These are phyloP conservation scores for Choloepus didactylus DNA, from an alignment of 2,797 vertebrate genomes.

Conservation along the genomic window DNA sequence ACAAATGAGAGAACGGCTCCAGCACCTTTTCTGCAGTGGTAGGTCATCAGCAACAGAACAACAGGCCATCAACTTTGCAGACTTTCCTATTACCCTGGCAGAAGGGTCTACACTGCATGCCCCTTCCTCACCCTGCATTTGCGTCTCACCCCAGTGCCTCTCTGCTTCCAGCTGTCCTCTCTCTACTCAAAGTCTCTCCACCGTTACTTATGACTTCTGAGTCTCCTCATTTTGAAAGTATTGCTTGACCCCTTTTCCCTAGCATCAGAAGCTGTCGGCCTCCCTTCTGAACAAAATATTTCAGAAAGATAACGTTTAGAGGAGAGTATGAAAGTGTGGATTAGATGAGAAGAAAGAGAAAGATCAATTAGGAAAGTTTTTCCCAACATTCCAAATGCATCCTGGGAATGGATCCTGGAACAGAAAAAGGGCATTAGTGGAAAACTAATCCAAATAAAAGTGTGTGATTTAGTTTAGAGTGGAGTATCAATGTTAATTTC, in stretches of 20 bases:
- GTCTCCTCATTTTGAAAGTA: background rate
- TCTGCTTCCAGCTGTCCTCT: too few relatives aligned
- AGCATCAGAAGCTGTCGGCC: background rate
- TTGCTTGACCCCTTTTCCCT: background rate
- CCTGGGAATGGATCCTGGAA: background rate
- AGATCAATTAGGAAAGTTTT: background rate
- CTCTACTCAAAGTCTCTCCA: background rate
- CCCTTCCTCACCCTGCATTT: background rate
- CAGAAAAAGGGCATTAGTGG: background rate
- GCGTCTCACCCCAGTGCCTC: too few relatives aligned
- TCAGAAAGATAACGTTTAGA: background rate
- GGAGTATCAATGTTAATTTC: background rate
- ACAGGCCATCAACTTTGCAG: background rate
- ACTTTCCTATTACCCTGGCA: background rate
- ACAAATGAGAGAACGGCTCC: background rate
- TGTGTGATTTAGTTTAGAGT: background rate
- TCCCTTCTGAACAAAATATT: background rate
- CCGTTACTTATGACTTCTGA: background rate
- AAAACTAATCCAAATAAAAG: background rate
- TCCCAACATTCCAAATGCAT: background rate
- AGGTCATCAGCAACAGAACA: background rate
- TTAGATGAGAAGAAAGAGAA: background rate
- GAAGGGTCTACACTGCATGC: rapidly evolving
- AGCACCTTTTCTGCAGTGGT: background rate
- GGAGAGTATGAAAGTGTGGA: background rate